phyloP scores from a whole-genome alignment of 2,888 invertebrate genomes.

The Leptinotarsa peninsularis region DNA sequence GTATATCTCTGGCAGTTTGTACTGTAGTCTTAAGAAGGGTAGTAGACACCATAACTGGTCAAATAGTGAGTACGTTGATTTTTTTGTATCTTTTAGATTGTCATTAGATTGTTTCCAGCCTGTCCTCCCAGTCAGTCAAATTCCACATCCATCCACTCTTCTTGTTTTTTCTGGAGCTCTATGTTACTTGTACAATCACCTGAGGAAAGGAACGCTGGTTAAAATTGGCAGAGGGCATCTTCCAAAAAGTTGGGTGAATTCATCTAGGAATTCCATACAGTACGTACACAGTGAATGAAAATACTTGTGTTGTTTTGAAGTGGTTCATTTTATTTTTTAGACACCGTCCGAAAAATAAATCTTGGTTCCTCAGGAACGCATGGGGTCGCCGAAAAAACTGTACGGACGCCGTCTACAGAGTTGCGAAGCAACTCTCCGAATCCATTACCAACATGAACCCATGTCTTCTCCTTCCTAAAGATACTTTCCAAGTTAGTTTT shows the following conservation, averaged over 20 bases:
- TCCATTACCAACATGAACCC: slow-evolving; percentile 44
- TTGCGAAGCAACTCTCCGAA: slow-evolving; percentile 45
- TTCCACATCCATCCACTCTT: slow-evolving; percentile 37
- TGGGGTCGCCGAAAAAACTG: slow-evolving; percentile 46
- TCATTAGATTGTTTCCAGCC: slow-evolving; percentile 30
- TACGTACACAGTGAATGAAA: not conserved
- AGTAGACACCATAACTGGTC: slow-evolving; percentile 39
- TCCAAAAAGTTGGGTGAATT: not conserved
- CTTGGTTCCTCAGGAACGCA: slow-evolving; percentile 50
- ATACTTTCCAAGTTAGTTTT: slow-evolving; percentile 44
- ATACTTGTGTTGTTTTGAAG: not conserved
- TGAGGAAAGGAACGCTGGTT: slow-evolving; percentile 43
- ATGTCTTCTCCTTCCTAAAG: slow-evolving; percentile 36
- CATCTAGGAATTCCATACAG: slow-evolving; percentile 15
- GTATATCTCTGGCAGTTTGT: slow-evolving; percentile 44
- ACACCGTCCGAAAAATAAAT: slow-evolving; percentile 40
- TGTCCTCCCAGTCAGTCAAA: slow-evolving; percentile 22
- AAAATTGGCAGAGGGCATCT: slow-evolving; percentile 40
- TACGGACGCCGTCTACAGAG: slow-evolving; percentile 45
- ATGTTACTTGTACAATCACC: slow-evolving; percentile 38
- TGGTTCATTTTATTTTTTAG: slow-evolving; percentile 24
- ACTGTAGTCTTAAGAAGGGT: slow-evolving; percentile 43
- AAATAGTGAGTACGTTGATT: slow-evolving; percentile 34
- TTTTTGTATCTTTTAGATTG: not conserved
- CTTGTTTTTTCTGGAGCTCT: slow-evolving; percentile 42